A percentile compares a stretch with the other conserved stretches of the same genome.
Conservation (phyloP, 2,113 vertebrate species). For the Gavialis gangeticus region DNA sequence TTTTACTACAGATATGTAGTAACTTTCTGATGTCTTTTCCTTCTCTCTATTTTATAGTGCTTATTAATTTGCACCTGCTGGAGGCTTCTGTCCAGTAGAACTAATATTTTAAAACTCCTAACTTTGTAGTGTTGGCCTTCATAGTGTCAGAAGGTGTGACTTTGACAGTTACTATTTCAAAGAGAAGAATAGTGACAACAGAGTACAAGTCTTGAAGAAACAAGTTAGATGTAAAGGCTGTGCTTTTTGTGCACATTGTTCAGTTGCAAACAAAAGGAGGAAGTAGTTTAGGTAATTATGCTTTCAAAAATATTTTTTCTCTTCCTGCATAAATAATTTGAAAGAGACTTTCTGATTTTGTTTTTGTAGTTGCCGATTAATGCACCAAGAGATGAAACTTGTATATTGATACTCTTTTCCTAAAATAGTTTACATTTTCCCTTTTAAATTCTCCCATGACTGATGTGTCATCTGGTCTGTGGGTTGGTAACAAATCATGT, state of each 20-base stretch:
- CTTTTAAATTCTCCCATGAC: not conserved
- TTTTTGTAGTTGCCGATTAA: conserved; percentile 28
- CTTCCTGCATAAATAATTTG: not conserved
- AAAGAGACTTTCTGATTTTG: not conserved
- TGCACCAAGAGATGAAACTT: not conserved
- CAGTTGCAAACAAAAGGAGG: conserved; percentile 43
- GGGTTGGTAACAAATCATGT: conserved; percentile 16
- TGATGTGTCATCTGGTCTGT: not conserved
- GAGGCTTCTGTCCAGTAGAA: not conserved
- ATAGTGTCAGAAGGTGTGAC: conserved; percentile 48
- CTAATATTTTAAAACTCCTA: too few species aligned
- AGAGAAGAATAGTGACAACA: conserved; percentile 56
- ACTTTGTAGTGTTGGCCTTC: conserved; percentile 42
- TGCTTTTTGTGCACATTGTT: rapidly evolving
- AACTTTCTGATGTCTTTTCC: rapidly evolving
- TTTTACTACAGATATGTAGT: not conserved
- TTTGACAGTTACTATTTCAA: conserved; percentile 69
- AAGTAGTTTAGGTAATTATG: not conserved
- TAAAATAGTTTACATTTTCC: conserved; percentile 11
- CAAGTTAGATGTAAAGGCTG: not conserved
- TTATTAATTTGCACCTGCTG: not conserved
- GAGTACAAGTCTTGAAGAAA: conserved; percentile 56
- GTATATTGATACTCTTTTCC: not conserved
- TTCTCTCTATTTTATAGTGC: not conserved
- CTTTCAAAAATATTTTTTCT: not conserved